phyloP scores from a whole-genome alignment of 1,140 invertebrate genomes.

The Papilio xuthus region DNA sequence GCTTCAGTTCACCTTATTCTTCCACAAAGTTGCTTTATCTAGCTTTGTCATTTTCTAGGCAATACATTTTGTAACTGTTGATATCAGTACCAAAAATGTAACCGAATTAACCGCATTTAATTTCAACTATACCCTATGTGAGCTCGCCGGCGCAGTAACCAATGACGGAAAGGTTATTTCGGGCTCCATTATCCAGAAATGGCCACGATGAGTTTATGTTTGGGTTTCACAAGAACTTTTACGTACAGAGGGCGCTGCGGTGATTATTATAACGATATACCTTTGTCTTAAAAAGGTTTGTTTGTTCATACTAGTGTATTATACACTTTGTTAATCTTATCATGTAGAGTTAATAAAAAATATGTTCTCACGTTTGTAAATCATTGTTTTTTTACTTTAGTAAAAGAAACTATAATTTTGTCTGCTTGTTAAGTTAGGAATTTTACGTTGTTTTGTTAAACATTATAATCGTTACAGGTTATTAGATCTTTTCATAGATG shows the following conservation, averaged over 20 bases:
- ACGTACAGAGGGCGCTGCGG: slow-evolving; percentile 45
- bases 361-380: not conserved
- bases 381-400: slow-evolving; percentile 1
- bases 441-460: not conserved
- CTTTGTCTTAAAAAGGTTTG: slow-evolving; percentile 16
- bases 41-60: not conserved
- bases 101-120: slow-evolving; percentile 17
- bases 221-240: slow-evolving; percentile 66
- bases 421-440: not conserved
- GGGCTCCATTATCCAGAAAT: slow-evolving; percentile 75
- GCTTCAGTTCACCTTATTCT: not conserved
- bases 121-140: slow-evolving; percentile 21
- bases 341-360: not conserved
- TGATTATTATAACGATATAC: slow-evolving; percentile 33
- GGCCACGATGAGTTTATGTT: slow-evolving; percentile 66
- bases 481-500: not conserved
- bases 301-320: slow-evolving; percentile 1
- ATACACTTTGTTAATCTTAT: not conserved
- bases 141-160: slow-evolving; percentile 44
- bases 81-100: not conserved
- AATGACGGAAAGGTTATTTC: slow-evolving; percentile 72
- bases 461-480: not conserved
- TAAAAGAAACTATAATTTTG: not conserved
- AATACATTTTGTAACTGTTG: too few relatives aligned
- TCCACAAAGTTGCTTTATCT: too few relatives aligned